phyloP scores from a whole-genome alignment of 2,797 vertebrate species.

The Dicrostonyx torquatus region DNA sequence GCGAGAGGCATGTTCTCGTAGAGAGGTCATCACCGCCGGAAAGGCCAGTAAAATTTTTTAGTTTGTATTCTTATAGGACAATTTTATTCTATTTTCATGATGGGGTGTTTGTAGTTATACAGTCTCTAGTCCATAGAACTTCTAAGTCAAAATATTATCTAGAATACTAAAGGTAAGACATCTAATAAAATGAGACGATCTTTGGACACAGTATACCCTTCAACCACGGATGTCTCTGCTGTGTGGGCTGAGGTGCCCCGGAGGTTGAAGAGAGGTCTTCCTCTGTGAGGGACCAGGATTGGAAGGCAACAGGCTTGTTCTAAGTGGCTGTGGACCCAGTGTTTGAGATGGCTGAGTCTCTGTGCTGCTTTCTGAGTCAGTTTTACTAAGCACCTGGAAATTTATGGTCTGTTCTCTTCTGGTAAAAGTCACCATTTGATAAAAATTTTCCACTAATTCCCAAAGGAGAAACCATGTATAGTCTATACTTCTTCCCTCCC shows the following conservation, averaged over 20 bases:
- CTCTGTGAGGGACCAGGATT: not conserved
- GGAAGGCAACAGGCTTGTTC: not conserved
- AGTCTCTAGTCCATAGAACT: not conserved
- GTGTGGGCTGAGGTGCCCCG: not conserved
- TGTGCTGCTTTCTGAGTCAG: not conserved
- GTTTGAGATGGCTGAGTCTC: not conserved
- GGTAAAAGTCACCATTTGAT: not conserved
- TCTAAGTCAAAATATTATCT: not conserved
- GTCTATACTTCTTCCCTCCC: fast-evolving
- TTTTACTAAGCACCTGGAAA: not conserved
- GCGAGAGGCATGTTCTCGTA: too few relatives aligned
- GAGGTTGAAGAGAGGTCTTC: not conserved
- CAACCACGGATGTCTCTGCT: not conserved
- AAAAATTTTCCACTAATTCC: conserved; percentile 3
- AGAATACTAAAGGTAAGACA: not conserved
- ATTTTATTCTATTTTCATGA: not conserved
- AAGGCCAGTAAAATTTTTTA: not conserved
- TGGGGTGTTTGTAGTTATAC: not conserved
- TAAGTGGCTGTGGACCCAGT: not conserved
- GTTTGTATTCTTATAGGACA: not conserved
- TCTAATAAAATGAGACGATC: not conserved
- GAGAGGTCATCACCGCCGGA: too few relatives aligned
- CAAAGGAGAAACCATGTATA: not conserved
- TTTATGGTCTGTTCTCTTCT: not conserved
- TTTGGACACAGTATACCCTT: not conserved